A percentile compares a stretch with the other conserved stretches of the same genome.
These are phyloP conservation scores for Cygnus olor DNA, from an alignment of 2,797 vertebrate genomes.

Conservation along the genomic window DNA sequence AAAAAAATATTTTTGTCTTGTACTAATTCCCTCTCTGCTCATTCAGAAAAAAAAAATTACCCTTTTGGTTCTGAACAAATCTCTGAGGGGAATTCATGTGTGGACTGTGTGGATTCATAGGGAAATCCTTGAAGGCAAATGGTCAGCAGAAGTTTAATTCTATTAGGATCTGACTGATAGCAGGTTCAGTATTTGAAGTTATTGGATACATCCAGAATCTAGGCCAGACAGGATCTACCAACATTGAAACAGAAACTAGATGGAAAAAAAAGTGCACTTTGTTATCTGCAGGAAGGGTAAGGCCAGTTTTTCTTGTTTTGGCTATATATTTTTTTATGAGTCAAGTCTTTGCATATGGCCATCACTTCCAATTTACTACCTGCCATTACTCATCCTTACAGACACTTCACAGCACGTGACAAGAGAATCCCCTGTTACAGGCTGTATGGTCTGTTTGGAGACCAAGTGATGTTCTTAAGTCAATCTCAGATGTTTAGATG, in stretches of 20 bases:
- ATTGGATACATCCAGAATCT: accelerated
- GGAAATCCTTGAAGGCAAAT: background rate
- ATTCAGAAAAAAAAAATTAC: background rate
- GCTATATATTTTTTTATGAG: background rate
- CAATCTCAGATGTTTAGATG: background rate
- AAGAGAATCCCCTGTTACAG: background rate
- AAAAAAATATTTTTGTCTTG: background rate
- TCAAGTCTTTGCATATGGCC: background rate
- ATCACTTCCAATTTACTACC: background rate
- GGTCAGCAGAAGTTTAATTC: background rate
- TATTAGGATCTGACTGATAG: background rate
- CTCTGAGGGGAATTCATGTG: background rate
- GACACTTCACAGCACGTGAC: background rate
- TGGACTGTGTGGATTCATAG: background rate
- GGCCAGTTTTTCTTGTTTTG: background rate
- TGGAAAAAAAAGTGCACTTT: background rate
- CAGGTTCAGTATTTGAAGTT: background rate
- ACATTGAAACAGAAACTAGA: background rate
- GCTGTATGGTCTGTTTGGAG: background rate
- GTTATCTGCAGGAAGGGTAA: background rate
- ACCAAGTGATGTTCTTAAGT: background rate
- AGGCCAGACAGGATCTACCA: background rate
- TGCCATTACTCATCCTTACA: background rate
- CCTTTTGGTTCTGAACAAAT: background rate
- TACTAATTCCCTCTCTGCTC: background rate